Conservation (phyloP, 2,888 invertebrate genomes). For the Volucella inflata region DNA sequence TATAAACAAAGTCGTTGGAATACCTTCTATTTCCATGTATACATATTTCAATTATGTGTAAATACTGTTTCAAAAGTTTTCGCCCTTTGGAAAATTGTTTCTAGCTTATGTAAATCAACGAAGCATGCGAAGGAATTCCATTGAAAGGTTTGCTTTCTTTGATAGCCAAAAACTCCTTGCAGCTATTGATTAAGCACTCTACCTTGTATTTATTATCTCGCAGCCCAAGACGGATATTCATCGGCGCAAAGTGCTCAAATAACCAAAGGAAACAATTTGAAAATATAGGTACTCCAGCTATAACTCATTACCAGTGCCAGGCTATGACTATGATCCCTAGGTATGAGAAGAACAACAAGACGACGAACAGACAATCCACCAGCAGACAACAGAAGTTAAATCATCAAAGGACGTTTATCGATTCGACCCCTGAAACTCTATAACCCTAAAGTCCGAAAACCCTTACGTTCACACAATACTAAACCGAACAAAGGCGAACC, state of each 20-base stretch:
- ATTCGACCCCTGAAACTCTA: conserved; percentile 8
- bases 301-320: conserved; percentile 23
- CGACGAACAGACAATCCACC: background rate
- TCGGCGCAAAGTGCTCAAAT: conserved; percentile 18
- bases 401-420: conserved; percentile 62
- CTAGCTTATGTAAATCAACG: conserved; percentile 3
- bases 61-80: no score
- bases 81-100: no score
- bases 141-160: background rate
- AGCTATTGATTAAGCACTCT: conserved; percentile 27
- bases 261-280: conserved; percentile 8
- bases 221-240: conserved; percentile 15
- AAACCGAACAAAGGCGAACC: conserved; percentile 43
- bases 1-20: no score
- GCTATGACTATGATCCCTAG: conserved; percentile 1
- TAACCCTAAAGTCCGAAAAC: background rate
- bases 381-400: conserved; percentile 45
- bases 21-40: no score
- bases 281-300: conserved; percentile 24
- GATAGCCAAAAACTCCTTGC: conserved; percentile 13
- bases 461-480: conserved; percentile 35
- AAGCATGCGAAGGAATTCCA: conserved; percentile 7
- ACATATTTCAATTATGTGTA: no score
- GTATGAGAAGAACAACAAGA: conserved; percentile 8
- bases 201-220: conserved; percentile 44